Conservation (phyloP, 2,113 vertebrate genomes). For the Alethe diademata region DNA sequence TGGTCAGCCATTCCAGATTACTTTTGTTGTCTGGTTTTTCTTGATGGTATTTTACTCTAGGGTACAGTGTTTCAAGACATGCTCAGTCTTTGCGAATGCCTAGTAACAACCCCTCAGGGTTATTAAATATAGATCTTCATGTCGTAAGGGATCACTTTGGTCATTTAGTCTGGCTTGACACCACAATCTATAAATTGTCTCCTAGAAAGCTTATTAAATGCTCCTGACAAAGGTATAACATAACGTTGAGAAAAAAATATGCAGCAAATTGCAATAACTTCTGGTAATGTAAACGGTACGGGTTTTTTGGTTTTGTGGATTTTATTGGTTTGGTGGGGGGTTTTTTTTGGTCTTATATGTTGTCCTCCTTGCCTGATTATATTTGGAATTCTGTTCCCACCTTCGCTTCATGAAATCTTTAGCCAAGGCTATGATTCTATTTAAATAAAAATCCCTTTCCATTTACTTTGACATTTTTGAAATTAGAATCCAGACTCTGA, state of each 20-base stretch:
- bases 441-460: constrained; percentile 46
- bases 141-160: background rate
- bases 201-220: background rate
- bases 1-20: background rate
- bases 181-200: background rate
- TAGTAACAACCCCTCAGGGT: background rate
- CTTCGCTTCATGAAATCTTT: background rate
- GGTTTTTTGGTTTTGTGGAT: background rate
- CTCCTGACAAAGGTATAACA: background rate
- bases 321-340: background rate
- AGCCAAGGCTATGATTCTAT: background rate
- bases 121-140: background rate
- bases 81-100: background rate
- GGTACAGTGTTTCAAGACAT: background rate
- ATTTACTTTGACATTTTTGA: constrained; percentile 44
- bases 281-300: background rate
- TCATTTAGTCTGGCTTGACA: background rate
- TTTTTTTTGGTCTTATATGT: too few relatives aligned
- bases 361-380: background rate
- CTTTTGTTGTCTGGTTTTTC: background rate
- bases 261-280: background rate
- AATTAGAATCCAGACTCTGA: constrained; percentile 41
- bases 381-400: background rate
- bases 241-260: background rate
- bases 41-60: background rate